A percentile compares a stretch with the other conserved stretches of the same genome.
Evolutionary conservation across 2,797 vertebrate species (phyloP).

Genomic region (Nannoperca obscura): DNA sequence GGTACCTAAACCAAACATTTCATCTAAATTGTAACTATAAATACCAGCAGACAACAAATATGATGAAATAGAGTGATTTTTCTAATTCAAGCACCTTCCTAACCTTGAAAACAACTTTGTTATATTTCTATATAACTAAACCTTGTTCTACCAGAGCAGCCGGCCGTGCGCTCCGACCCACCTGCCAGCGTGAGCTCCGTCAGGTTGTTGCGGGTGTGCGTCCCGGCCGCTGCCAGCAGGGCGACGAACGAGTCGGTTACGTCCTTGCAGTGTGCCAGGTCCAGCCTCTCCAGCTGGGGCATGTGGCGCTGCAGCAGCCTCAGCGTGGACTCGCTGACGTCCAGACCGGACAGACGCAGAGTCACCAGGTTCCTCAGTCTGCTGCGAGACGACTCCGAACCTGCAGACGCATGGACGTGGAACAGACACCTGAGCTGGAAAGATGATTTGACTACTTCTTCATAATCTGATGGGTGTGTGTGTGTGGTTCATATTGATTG

Average conservation of each 20-base stretch:
- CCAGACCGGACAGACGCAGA: conserved; percentile 93
- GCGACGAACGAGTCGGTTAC: conserved; percentile 92
- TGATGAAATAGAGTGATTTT: no score
- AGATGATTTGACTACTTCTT: no score
- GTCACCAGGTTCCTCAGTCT: conserved; percentile 93
- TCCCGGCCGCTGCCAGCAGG: conserved; percentile 91
- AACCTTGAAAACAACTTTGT: no score
- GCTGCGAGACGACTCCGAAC: conserved; percentile 90
- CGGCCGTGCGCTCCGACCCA: conserved; percentile 50
- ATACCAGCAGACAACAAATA: no score
- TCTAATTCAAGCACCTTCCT: not conserved
- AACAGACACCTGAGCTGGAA: not conserved
- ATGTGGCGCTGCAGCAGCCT: conserved; percentile 95
- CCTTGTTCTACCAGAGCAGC: not conserved
- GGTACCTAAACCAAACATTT: no score
- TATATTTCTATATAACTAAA: no score
- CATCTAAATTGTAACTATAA: no score
- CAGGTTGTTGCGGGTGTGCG: conserved; percentile 93
- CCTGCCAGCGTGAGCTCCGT: conserved; percentile 95
- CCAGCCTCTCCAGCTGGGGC: conserved; percentile 93
- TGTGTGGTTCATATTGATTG: no score
- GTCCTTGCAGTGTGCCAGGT: conserved; percentile 94
- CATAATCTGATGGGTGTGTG: no score
- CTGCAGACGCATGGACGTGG: not conserved
- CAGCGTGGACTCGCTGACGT: conserved; percentile 92